Evolutionary conservation across 1,140 invertebrate species (phyloP).

Genomic region (Magallana angulata): DNA sequence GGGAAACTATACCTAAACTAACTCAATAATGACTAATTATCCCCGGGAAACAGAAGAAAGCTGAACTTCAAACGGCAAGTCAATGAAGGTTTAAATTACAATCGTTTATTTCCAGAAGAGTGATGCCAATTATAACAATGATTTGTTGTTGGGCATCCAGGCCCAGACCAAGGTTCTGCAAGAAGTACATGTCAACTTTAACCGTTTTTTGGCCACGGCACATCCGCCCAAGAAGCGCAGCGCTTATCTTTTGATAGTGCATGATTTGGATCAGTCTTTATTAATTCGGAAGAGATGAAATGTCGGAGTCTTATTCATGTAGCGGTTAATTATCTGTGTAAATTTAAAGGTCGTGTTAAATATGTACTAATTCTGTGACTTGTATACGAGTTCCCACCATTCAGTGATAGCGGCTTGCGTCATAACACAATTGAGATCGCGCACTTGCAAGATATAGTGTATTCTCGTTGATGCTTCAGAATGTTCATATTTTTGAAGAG

Average conservation of each 20-base stretch:
- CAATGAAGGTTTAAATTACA: neutral
- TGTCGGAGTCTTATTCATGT: neutral
- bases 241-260: no score
- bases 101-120: neutral
- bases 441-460: neutral
- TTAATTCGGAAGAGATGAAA: no score
- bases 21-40: conserved; percentile 9
- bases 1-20: conserved; percentile 5
- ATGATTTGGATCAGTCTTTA: no score
- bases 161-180: no score
- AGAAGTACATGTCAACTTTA: neutral
- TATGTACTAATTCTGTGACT: neutral
- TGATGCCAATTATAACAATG: conserved; percentile 2
- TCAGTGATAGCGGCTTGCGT: neutral
- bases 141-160: neutral
- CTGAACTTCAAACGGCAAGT: neutral
- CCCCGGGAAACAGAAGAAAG: neutral
- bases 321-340: neutral
- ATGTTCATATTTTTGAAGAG: neutral
- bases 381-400: conserved; percentile 4
- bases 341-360: conserved; percentile 8
- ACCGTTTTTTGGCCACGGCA: neutral
- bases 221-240: no score
- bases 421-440: neutral
- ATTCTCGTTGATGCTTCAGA: neutral